Conservation (phyloP, 2,888 invertebrate genomes). For the Spodoptera littoralis region DNA sequence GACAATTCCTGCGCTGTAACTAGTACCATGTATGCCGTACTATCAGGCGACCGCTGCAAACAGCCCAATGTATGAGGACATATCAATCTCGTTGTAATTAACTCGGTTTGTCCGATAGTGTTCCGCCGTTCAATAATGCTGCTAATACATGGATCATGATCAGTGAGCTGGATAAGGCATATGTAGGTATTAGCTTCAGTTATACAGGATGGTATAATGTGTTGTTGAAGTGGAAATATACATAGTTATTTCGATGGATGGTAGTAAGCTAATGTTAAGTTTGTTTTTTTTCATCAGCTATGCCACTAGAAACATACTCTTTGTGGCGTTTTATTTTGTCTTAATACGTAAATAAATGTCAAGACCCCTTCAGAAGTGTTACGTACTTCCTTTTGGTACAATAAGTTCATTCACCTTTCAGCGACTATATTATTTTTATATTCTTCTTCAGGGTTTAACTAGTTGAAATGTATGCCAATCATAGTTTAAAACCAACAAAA, state of each 20-base stretch:
- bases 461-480: no score
- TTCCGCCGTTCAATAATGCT: slow-evolving; percentile 62
- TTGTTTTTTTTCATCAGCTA: no score
- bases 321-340: no score
- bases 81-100: slow-evolving; percentile 73
- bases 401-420: no score
- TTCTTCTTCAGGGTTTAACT: no score
- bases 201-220: not conserved
- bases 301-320: no score
- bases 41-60: slow-evolving; percentile 42
- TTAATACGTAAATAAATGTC: no score
- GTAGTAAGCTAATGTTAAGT: no score
- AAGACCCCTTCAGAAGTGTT: no score
- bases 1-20: not conserved
- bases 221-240: not conserved
- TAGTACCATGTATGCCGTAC: slow-evolving; percentile 1
- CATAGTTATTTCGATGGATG: not conserved
- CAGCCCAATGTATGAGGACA: slow-evolving; percentile 53
- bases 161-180: slow-evolving; percentile 52
- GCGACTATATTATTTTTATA: no score
- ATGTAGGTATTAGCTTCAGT: not conserved
- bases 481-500: no score
- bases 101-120: slow-evolving; percentile 73
- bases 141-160: slow-evolving; percentile 26
- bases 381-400: no score